Evolutionary conservation across 2,888 invertebrate species (phyloP).

Genomic region (Lapara coniferarum): DNA sequence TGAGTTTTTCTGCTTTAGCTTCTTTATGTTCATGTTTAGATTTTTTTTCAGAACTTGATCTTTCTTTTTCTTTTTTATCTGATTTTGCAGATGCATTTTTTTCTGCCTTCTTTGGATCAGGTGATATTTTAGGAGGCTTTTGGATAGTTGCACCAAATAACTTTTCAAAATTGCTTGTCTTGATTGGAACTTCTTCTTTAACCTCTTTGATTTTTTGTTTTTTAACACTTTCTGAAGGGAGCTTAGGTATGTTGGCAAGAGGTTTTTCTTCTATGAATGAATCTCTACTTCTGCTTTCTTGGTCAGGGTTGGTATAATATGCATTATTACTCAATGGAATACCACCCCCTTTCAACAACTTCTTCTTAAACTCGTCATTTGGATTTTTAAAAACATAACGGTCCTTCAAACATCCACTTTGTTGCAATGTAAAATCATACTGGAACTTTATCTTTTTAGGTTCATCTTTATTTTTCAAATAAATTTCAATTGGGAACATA

Average conservation of each 20-base stretch:
- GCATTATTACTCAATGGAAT: constrained; percentile 76
- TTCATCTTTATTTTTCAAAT: constrained; percentile 94
- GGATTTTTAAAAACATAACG: constrained; percentile 93
- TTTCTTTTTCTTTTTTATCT: constrained; percentile 84
- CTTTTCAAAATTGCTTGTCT: constrained; percentile 88
- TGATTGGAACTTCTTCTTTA: constrained; percentile 82
- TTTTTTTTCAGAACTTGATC: constrained; percentile 75
- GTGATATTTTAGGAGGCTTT: constrained; percentile 88
- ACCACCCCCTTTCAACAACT: constrained; percentile 94
- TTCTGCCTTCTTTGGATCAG: constrained; percentile 85
- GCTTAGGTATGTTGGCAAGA: constrained; percentile 88
- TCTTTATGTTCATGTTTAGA: constrained; percentile 79
- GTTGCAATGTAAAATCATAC: constrained; percentile 94
- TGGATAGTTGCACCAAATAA: constrained; percentile 93
- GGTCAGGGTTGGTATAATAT: constrained; percentile 78
- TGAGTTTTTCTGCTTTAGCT: constrained; percentile 71
- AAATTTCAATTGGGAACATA: constrained; percentile 93
- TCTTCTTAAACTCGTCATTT: constrained; percentile 94
- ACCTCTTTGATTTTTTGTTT: constrained; percentile 85
- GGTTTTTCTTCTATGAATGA: constrained; percentile 84
- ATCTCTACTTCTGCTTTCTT: constrained; percentile 83
- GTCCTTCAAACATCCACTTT: constrained; percentile 89
- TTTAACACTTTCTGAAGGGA: constrained; percentile 83
- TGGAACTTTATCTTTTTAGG: constrained; percentile 92
- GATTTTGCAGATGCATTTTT: constrained; percentile 61